Conservation (phyloP, 92 coral and sea anemone genomes). For the Palythoa caribaeorum region DNA sequence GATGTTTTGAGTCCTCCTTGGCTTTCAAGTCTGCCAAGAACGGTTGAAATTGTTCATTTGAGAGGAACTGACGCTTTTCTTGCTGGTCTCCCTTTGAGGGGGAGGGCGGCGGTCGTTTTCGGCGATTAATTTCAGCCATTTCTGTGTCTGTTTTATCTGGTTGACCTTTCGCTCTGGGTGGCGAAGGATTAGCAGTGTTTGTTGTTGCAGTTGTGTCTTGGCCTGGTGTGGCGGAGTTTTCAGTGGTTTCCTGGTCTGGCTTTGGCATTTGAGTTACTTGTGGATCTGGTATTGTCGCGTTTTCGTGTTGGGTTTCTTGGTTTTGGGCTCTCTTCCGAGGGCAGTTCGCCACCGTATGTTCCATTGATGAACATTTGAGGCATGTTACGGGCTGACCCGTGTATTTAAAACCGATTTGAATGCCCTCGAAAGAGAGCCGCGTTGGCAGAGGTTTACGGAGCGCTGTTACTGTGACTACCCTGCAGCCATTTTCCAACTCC, state of each 20-base stretch:
- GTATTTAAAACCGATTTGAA: slow-evolving; percentile 27
- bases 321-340: too few species aligned
- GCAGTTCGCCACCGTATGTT: slow-evolving; percentile 28
- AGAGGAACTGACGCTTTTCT: too few species aligned
- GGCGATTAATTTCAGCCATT: not conserved
- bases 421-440: too few species aligned
- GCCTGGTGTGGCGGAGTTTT: not conserved
- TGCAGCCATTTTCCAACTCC: slow-evolving; percentile 19
- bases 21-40: too few species aligned
- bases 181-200: not conserved
- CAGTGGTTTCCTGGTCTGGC: not conserved
- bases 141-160: not conserved
- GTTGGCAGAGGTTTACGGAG: not conserved
- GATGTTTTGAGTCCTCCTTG: too few species aligned
- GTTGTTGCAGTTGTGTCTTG: not conserved
- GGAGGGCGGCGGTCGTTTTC: not conserved
- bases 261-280: too few species aligned
- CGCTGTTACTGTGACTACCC: not conserved
- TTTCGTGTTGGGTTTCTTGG: not conserved
- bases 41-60: too few species aligned
- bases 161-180: not conserved
- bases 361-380: slow-evolving; percentile 29
- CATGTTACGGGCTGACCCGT: slow-evolving; percentile 39
- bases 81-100: too few species aligned
- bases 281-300: too few species aligned